Evolutionary conservation across 2,888 invertebrate species (phyloP).

Genomic region (Portevinia maculata): DNA sequence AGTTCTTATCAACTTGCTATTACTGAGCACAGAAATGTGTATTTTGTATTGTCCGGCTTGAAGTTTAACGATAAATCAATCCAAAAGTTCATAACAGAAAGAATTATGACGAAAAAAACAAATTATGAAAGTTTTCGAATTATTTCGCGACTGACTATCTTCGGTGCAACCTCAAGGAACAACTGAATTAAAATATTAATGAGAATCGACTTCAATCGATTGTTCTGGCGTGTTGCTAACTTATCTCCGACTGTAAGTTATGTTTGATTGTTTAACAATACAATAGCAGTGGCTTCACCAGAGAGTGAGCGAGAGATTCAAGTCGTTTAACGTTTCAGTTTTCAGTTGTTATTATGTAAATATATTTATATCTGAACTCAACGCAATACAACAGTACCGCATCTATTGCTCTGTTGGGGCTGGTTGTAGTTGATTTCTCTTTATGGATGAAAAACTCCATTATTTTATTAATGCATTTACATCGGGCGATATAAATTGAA

Average conservation of each 20-base stretch:
- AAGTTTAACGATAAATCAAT: not conserved
- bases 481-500: no score
- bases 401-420: no score
- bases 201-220: not conserved
- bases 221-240: no score
- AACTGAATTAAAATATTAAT: constrained; percentile 21
- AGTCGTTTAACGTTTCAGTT: no score
- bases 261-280: not conserved
- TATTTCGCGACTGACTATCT: not conserved
- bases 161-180: not conserved
- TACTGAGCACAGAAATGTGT: not conserved
- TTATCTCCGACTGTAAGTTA: no score
- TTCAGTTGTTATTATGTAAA: no score
- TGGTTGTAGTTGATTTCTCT: no score
- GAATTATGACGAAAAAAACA: not conserved
- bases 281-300: no score
- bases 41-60: not conserved
- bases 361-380: no score
- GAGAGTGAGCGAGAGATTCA: not conserved
- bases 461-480: no score
- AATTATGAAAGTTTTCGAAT: not conserved
- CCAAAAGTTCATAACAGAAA: not conserved
- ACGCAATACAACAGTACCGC: no score
- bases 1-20: constrained; percentile 26
- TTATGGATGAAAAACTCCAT: no score